Base-by-base conservation (phyloP, 2,113 vertebrate genomes). In the Grammomys surdaster region DNA sequence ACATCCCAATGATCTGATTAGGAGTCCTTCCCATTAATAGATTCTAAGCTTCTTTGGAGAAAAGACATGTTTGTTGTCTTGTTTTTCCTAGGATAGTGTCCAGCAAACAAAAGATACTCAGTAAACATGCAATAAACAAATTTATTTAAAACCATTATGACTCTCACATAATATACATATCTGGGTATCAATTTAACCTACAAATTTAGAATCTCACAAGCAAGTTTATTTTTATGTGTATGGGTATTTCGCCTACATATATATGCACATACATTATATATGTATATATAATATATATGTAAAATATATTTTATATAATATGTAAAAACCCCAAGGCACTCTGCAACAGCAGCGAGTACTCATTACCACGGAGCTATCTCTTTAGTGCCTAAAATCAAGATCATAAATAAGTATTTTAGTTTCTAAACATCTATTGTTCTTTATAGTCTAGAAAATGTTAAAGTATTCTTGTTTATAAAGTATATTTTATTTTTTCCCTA, bases 391-490 rank as follows among this genome's bases (percentile, higher is more conserved):
- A 76, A 31, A 17, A 78, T 54, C 43, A 89, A 54, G 20, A 73
- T 72, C 85, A 43, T 36, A 91, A 89, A 94, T 31, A 46, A 28
- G 14, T 11, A 36, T 73, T 51, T 77, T 94, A 89, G 54, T 31
- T 36, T 58, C 11, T 76, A n/a, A 95, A 85, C 7, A 73, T 56
- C 67, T 72, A 22, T 92, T 2, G 73, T 5, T 48, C 85, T 96
- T 87, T 96, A 48, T 77, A 51, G 7, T 51, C 51, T 75, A 89
- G 51, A 75, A 91, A 75, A 7, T 80, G 80, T 6, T 51, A 88
- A 94, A 60, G 0, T 88, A 9, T n/a, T 93, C 94, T 84, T 95
- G 8, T 58, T 51, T 78, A 89, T 51, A 70, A 91, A 65, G 3
- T 84, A 65, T 19, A 90, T 76, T 89, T 67, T 81, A 43, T 67